Percentiles rank a stretch among this genome's conserved stretches.
phyloP scores from a whole-genome alignment of 2,113 vertebrate species.

The Dasyurus viverrinus region DNA sequence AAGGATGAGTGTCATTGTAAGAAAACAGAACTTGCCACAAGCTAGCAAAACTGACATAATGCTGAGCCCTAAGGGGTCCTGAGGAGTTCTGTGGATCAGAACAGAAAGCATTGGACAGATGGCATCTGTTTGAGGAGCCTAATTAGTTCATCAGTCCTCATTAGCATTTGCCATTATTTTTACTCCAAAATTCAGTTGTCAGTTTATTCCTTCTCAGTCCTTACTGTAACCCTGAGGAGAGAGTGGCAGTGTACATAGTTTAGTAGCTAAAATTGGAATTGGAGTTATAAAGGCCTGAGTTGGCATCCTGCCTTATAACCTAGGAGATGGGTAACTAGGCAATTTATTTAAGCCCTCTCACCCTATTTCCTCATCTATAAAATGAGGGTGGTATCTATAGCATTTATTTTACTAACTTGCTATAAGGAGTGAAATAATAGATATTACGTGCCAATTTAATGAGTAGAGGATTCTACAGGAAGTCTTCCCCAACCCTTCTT shows the following conservation, averaged over 20 bases:
- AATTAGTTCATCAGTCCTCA: not conserved
- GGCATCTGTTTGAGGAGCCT: not conserved
- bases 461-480: not conserved
- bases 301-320: not conserved
- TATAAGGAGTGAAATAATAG: not conserved
- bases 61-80: not conserved
- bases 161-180: slow-evolving; percentile 17
- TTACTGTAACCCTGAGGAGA: not conserved
- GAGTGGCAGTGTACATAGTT: not conserved
- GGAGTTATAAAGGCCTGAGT: not conserved
- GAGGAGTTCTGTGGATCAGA: not conserved
- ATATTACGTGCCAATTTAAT: not conserved
- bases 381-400: not conserved
- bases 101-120: not conserved
- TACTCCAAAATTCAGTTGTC: slow-evolving; percentile 18
- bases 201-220: slow-evolving; percentile 23
- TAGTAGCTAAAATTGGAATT: not conserved
- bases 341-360: not conserved
- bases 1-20: not conserved
- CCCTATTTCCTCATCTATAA: not conserved
- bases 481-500: not conserved
- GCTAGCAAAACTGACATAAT: not conserved
- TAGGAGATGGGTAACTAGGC: not conserved
- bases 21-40: not conserved
- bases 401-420: not conserved